These are phyloP conservation scores for Bradypodion ventrale DNA, from an alignment of 2,797 vertebrate genomes.

Conservation along the genomic window DNA sequence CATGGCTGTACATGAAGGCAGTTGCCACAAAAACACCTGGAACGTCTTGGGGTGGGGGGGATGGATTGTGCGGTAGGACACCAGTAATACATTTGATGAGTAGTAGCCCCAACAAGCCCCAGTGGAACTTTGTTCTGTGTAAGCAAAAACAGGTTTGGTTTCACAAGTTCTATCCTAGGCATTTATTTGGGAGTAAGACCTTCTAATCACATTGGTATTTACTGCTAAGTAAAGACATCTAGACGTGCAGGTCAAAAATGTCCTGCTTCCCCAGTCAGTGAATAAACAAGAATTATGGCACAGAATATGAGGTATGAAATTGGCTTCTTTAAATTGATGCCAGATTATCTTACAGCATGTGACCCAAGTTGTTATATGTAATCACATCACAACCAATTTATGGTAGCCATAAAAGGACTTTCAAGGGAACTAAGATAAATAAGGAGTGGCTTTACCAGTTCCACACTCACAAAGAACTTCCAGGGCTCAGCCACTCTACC, in stretches of 20 bases:
- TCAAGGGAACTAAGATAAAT: no score
- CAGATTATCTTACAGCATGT: no score
- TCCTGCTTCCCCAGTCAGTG: neutral
- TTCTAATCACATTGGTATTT: neutral
- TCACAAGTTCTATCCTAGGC: neutral
- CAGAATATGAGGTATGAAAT: no score
- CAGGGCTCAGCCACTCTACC: no score
- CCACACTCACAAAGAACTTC: no score
- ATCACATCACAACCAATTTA: no score
- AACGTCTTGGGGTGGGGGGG: neutral
- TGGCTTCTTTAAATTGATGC: neutral
- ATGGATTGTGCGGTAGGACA: no score
- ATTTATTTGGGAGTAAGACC: neutral
- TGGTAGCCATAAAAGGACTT: no score
- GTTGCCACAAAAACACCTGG: neutral
- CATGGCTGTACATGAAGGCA: no score
- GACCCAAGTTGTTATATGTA: no score
- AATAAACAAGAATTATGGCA: neutral
- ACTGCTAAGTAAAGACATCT: neutral
- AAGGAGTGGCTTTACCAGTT: no score
- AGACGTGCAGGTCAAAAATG: neutral
- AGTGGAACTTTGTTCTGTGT: no score
- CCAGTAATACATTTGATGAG: neutral
- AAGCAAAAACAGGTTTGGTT: neutral
- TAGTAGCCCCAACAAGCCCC: neutral